Evolutionary conservation across 2,797 vertebrate species (phyloP), one percentile per base, ranked within the genome.

Genomic region (Forpus xanthops): DNA sequence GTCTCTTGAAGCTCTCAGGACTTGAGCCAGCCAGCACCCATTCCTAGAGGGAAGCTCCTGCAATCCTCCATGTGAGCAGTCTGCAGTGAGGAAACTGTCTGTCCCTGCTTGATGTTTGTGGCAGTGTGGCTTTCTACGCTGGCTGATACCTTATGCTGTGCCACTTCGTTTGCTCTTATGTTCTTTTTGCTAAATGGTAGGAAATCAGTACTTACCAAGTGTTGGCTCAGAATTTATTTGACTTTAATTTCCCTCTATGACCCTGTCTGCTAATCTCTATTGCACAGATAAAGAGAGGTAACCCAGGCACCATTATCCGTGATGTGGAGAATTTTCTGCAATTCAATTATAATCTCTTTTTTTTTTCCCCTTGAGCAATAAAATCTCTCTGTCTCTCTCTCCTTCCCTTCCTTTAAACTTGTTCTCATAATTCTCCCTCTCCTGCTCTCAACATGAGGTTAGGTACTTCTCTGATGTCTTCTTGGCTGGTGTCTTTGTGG

Each of bases 201-300:
- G 73, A 91, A 93, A 93, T 85, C 92, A 73, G 85, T 66, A 77
- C 66, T 85, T 87, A 93, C 85, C 90, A 75, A 91, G 91, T 84
- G 76, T 82, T 92, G 60, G 89, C 79, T 66, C 62, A 68, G 79
- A 95, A 95, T 97, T 91, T 95, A 96, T 96, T 96, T 93, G 93
- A 91, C 92, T 95, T 96, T 97, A 96, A 96, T 96, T 93, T 96
- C 87, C 79, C 76, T 95, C 96, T 97, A 96, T 94, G 90, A 95
- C 89, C 90, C 90, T 6, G 37, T 88, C 93, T 92, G 91, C 92
- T 97, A 95, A 96, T 96, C 94, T 96, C 91, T 94, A 86, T 86
- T 92, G 92, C 94, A 81, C 89, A 96, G 94, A 96, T 97, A 96
- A 97, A 95, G 91, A 92, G 95, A 93, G 92, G 94, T 94, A 97